Base-by-base conservation (phyloP, 1,140 invertebrate species). In the Aphelinus atriplicis region DNA sequence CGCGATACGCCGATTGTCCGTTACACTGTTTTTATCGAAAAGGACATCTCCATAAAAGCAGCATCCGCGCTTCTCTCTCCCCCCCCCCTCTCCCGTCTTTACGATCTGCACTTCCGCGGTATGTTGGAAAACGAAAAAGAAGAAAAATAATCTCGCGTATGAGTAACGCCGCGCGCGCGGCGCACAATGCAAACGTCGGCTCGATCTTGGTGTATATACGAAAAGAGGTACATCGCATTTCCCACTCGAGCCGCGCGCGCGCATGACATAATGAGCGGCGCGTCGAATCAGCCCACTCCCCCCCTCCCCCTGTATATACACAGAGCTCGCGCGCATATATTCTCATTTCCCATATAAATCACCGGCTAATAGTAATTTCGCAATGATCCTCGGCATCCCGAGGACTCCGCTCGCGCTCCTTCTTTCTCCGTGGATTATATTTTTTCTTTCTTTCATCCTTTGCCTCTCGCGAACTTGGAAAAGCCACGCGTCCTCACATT, bases 401-500 rank as follows among this genome's bases (percentile, higher is more conserved):
- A 71, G 75, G 78, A 80, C 80, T 74, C 76, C 67, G 9, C 26
- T 26, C 26, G 26, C 26, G 26, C 26, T 57, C 9, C 26, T 57
- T 57, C 26, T 57, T 57, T 7, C 56, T 10, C 3, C 26, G 3
- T 10, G 56, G 56, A 10, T 57, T 57, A 3, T 57, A 7, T 10
- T 10, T 57, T 70, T 60, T 60, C 2, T 53, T 62, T 71, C 69
- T 62, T 10, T 9, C 2, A 9, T 55, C 10, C 43, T 43, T 61
- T 45, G 50, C 53, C 43, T 26, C 2, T 50, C 50, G 26, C 63
- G 56, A 65, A 50, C 57, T 62, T 67, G 58, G 43, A 47, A 53
- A 65, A 53, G 3, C 9, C 60, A 55, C 10, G 60, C 77, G 83
- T 82, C 84, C 83, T 85, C 78, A 82, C 83, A 84, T 86, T 85